phyloP scores from a whole-genome alignment of 2,113 vertebrate genomes.

The Pseudorectes ferrugineus region DNA sequence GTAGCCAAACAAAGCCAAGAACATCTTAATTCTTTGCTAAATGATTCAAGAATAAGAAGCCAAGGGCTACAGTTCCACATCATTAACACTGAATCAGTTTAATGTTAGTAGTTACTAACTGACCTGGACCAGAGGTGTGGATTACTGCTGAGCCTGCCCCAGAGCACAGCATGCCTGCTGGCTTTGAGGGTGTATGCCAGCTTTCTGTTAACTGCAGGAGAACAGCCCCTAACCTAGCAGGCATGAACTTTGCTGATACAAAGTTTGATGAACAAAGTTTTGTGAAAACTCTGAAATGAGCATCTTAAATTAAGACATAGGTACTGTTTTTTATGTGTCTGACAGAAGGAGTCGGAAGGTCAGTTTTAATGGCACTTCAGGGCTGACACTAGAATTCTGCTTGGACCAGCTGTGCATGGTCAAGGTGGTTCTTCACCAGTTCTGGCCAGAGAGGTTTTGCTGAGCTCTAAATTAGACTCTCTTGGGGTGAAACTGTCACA shows the following conservation, averaged over 20 bases:
- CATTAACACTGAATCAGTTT: neutral
- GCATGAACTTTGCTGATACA: neutral
- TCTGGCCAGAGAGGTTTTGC: neutral
- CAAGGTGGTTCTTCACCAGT: neutral
- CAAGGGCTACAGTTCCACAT: neutral
- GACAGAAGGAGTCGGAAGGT: neutral
- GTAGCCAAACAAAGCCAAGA: neutral
- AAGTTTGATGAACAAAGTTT: neutral
- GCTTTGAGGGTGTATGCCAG: neutral
- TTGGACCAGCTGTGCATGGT: neutral
- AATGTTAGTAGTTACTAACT: neutral
- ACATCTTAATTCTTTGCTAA: neutral
- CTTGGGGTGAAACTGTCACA: neutral
- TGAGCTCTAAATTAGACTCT: neutral
- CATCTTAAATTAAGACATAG: neutral
- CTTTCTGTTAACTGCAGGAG: neutral
- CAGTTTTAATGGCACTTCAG: neutral
- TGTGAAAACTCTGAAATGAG: neutral
- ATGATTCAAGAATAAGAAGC: neutral
- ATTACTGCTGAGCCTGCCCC: neutral
- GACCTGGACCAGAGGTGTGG: neutral
- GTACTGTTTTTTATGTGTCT: neutral
- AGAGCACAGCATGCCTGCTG: rapidly evolving
- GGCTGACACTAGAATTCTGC: neutral
- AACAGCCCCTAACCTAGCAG: neutral